Conservation (phyloP, 2,113 vertebrate species). For the Cynoglossus semilaevis region DNA sequence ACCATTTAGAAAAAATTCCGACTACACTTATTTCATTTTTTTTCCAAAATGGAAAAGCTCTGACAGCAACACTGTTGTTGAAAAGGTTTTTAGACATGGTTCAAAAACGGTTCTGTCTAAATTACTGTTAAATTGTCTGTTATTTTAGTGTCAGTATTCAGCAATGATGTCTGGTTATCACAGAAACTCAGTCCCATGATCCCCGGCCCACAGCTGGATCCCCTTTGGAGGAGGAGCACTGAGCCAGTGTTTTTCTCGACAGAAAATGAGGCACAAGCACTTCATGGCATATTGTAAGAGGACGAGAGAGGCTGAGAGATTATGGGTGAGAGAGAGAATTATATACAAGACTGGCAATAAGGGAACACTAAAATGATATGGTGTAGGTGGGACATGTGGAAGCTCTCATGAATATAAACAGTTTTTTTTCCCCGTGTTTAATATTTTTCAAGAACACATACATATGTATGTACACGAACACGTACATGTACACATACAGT, state of each 20-base stretch:
- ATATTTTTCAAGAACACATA: constrained; percentile 8
- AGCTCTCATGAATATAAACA: constrained; percentile 33
- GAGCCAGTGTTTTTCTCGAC: constrained; percentile 26
- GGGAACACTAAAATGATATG: constrained; percentile 23
- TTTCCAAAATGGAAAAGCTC: constrained; percentile 1
- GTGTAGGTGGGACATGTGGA: constrained; percentile 16
- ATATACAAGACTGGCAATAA: not conserved
- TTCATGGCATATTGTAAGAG: constrained; percentile 21
- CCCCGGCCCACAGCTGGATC: constrained; percentile 55
- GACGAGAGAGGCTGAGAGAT: not conserved
- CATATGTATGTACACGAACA: constrained; percentile 3
- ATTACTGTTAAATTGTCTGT: constrained; percentile 80
- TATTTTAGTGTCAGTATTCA: constrained; percentile 71
- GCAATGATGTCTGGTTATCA: constrained; percentile 71
- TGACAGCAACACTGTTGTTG: constrained; percentile 23
- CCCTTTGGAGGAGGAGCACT: constrained; percentile 20
- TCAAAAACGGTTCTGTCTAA: constrained; percentile 73
- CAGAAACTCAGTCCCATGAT: constrained; percentile 69
- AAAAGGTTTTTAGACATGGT: constrained; percentile 13
- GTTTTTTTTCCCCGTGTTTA: constrained; percentile 11
- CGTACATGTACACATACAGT: no score
- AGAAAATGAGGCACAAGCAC: constrained; percentile 36
- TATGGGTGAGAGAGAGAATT: no score
- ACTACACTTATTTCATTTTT: no score
- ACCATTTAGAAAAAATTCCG: no score